Evolutionary conservation across 1,140 invertebrate species (phyloP).

Genomic region (Brachionus calyciflorus): DNA sequence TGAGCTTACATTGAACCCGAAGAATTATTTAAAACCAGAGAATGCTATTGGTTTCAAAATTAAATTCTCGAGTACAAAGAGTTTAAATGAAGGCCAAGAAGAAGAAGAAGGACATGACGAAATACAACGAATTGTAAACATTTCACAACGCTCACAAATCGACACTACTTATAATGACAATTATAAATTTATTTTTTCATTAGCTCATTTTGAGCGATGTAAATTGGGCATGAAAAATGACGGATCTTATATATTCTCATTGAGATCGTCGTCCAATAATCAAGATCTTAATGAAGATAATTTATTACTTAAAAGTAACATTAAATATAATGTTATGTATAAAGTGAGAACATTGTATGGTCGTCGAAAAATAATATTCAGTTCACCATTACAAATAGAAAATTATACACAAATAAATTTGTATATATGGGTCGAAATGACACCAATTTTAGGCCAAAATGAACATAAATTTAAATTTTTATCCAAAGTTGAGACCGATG

Average conservation of each 20-base stretch:
- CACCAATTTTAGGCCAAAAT: neutral
- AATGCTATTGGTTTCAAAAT: conserved; percentile 19
- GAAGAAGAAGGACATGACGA: neutral
- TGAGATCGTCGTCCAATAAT: neutral
- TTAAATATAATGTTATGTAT: conserved; percentile 40
- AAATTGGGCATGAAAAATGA: conserved; percentile 42
- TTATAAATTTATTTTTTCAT: conserved; percentile 28
- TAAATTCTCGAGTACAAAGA: neutral
- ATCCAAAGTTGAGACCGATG: neutral
- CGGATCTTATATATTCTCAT: conserved; percentile 10
- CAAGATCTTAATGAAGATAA: neutral
- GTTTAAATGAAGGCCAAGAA: neutral
- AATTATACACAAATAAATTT: conserved; percentile 33
- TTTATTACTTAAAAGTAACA: neutral
- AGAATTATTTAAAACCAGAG: neutral
- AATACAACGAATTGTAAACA: neutral
- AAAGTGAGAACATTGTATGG: conserved; percentile 40
- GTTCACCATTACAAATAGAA: conserved; percentile 44
- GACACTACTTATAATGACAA: conserved; percentile 18
- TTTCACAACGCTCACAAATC: conserved; percentile 41
- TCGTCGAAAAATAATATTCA: conserved; percentile 8
- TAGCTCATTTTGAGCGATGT: conserved; percentile 13
- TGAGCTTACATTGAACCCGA: neutral
- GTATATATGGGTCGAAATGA: conserved; percentile 1
- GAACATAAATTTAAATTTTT: neutral